Evolutionary conservation across 1,140 invertebrate species (phyloP).

Genomic region (Temnothorax curvispinosus): DNA sequence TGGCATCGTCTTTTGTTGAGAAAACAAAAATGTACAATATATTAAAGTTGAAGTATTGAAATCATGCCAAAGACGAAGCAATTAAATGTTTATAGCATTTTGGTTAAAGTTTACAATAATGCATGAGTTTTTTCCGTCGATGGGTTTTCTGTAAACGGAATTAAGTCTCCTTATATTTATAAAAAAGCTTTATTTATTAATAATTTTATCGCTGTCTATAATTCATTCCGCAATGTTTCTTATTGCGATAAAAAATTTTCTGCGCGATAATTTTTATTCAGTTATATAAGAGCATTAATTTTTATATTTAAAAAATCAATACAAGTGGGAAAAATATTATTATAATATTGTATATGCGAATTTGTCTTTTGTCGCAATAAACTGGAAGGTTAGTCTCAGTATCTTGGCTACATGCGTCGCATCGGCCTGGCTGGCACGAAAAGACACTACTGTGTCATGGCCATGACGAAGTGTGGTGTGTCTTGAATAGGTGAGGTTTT

Average conservation of each 20-base stretch:
- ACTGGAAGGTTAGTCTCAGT: background rate
- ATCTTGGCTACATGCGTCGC: background rate
- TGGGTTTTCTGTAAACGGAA: background rate
- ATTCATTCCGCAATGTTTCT: background rate
- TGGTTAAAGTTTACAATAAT: background rate
- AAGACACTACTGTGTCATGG: constrained; percentile 75
- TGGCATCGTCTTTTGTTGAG: background rate
- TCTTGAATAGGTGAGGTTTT: constrained; percentile 2
- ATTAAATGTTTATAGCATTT: background rate
- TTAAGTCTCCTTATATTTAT: background rate
- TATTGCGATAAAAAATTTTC: background rate
- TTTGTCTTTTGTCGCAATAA: background rate
- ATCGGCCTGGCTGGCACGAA: constrained; percentile 64
- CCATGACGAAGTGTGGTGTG: constrained; percentile 40
- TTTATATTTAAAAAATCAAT: background rate
- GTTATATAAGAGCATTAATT: background rate
- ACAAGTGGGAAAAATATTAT: background rate
- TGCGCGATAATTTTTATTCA: background rate
- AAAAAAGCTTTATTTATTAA: background rate
- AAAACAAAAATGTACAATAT: background rate
- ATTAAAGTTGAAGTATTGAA: background rate
- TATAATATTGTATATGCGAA: background rate
- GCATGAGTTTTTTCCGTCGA: background rate
- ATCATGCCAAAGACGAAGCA: background rate
- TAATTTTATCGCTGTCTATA: background rate